Conservation (phyloP, 2,113 vertebrate genomes). For the Microtus oregoni region DNA sequence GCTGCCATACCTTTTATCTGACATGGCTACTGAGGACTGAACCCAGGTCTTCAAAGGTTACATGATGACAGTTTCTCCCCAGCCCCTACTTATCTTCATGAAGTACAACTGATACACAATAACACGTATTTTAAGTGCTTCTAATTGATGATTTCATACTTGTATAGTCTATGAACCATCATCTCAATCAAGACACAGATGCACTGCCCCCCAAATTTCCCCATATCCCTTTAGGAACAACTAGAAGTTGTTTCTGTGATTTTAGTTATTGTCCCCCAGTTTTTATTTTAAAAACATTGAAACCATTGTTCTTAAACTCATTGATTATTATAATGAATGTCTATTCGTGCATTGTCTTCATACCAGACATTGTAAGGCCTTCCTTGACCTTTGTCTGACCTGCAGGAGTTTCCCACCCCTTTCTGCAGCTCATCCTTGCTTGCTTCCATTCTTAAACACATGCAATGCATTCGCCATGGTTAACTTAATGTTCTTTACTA, state of each 20-base stretch:
- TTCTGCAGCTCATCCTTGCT: background rate
- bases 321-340: background rate
- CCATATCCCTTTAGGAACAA: background rate
- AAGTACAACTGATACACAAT: background rate
- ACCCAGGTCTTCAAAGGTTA: background rate
- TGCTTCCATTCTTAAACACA: background rate
- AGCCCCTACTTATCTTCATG: background rate
- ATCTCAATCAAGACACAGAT: background rate
- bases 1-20: background rate
- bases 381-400: background rate
- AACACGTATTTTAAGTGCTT: background rate
- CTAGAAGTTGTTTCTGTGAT: background rate
- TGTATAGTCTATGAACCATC: background rate
- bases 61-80: background rate
- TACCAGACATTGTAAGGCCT: background rate
- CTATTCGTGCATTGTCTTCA: background rate
- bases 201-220: background rate
- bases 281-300: background rate
- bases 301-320: background rate
- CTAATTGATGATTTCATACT: background rate
- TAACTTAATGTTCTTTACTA: background rate
- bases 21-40: background rate
- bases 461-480: background rate
- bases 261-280: background rate
- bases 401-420: background rate